Percentiles rank a stretch among this genome's conserved stretches.
These are phyloP conservation scores for Oligia latruncula DNA, from an alignment of 2,888 invertebrate genomes.

Conservation along the genomic window DNA sequence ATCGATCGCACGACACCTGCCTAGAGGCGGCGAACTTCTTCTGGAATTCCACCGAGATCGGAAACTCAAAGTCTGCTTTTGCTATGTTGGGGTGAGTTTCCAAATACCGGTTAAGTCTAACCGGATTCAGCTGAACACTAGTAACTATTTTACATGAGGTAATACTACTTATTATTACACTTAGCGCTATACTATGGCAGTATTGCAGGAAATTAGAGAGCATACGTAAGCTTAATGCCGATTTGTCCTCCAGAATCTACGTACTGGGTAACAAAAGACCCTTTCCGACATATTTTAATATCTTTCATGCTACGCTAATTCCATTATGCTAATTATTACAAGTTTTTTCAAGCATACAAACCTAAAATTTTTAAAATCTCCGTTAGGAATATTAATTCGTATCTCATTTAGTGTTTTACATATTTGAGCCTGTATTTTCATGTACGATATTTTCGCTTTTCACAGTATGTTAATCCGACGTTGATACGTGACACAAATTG, in stretches of 20 bases:
- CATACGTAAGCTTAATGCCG: no score
- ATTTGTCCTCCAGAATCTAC: background rate
- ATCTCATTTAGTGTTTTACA: constrained; percentile 1
- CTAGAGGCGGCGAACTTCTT: no score
- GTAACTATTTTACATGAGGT: background rate
- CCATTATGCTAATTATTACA: no score
- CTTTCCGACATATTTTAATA: background rate
- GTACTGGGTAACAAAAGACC: background rate
- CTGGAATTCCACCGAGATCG: no score
- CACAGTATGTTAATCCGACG: constrained; percentile 1
- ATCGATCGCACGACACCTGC: background rate
- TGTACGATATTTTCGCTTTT: constrained; percentile 2
- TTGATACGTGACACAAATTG: constrained; percentile 20
- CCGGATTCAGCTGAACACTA: background rate
- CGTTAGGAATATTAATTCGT: background rate
- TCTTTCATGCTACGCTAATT: no score
- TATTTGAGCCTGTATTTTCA: background rate
- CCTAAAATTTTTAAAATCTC: background rate
- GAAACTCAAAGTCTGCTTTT: no score
- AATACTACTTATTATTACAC: no score
- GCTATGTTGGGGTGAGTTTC: no score
- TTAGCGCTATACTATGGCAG: no score
- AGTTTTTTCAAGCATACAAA: background rate
- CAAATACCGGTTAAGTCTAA: background rate
- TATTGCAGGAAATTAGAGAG: no score